A percentile compares a stretch with the other conserved stretches of the same genome.
phyloP scores from a whole-genome alignment of 2,113 vertebrate species.

The Peromyscus leucopus region DNA sequence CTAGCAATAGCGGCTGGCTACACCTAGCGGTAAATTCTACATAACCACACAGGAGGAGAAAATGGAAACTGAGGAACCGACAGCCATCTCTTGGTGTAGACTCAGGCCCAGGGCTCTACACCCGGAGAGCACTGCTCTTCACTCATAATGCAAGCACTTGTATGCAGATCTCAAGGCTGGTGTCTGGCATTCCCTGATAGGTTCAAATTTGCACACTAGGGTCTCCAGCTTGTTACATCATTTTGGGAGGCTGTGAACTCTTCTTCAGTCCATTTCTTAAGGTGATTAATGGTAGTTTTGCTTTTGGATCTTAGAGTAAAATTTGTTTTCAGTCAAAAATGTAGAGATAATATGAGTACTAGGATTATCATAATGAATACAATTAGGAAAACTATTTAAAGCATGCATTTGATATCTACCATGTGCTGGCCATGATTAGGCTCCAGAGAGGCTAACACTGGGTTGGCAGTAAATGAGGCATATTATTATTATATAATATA shows the following conservation, averaged over 20 bases:
- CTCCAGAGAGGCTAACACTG: not conserved
- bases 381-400: not conserved
- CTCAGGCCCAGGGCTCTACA: not conserved
- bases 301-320: constrained; percentile 1
- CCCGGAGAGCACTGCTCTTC: not conserved
- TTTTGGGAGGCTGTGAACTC: not conserved
- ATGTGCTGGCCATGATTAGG: not conserved
- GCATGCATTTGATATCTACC: not conserved
- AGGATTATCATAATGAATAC: not conserved
- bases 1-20: not conserved
- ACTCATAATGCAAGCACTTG: not conserved
- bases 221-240: not conserved
- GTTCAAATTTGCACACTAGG: not conserved
- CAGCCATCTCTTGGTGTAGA: not conserved
- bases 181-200: not conserved
- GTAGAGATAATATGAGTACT: not conserved
- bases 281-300: not conserved
- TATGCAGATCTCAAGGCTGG: not conserved
- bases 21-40: not conserved
- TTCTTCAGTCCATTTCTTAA: not conserved
- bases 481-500: not conserved
- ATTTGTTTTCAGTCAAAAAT: not conserved
- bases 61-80: not conserved
- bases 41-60: not conserved
- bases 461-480: not conserved